Evolutionary conservation across 2,888 invertebrate genomes (phyloP).

Genomic region (Dioctria rufipes): DNA sequence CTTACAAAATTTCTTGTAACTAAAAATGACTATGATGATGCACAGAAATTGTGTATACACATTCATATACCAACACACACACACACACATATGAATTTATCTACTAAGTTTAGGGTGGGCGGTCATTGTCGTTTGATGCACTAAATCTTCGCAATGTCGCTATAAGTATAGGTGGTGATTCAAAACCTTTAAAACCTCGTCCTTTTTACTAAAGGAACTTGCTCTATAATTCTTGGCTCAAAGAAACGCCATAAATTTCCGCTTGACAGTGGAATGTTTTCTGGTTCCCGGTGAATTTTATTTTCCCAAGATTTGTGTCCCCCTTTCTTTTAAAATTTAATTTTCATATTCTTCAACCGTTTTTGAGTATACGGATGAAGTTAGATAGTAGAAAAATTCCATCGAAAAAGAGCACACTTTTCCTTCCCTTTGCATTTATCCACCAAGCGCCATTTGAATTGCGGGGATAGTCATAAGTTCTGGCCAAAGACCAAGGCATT

Average conservation of each 20-base stretch:
- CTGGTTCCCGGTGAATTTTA: conserved; percentile 34
- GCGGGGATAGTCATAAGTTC: conserved; percentile 37
- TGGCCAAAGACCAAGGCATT: conserved; percentile 44
- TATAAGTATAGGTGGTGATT: conserved; percentile 6
- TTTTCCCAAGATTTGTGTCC: conserved; percentile 38
- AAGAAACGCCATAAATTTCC: conserved; percentile 48
- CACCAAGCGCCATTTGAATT: conserved; percentile 30
- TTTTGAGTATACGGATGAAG: conserved; percentile 11
- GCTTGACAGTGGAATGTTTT: conserved; percentile 33
- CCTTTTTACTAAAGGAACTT: conserved; percentile 25
- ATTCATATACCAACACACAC: too few species aligned
- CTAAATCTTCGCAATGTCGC: conserved; percentile 19
- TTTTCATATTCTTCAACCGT: conserved; percentile 35
- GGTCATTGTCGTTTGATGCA: conserved; percentile 18
- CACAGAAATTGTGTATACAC: too few species aligned
- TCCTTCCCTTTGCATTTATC: not conserved
- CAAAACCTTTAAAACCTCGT: conserved; percentile 31
- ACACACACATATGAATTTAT: too few species aligned
- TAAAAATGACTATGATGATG: not conserved
- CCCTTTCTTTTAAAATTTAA: conserved; percentile 42
- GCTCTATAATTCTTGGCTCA: conserved; percentile 43
- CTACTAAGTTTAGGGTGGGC: too few species aligned
- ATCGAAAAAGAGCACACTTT: not conserved
- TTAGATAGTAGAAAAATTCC: conserved; percentile 40
- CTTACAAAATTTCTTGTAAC: conserved; percentile 22